Percentiles rank a stretch among this genome's conserved stretches.
Evolutionary conservation across 1,140 invertebrate genomes (phyloP).

Genomic region (Paralvinella palmiformis): DNA sequence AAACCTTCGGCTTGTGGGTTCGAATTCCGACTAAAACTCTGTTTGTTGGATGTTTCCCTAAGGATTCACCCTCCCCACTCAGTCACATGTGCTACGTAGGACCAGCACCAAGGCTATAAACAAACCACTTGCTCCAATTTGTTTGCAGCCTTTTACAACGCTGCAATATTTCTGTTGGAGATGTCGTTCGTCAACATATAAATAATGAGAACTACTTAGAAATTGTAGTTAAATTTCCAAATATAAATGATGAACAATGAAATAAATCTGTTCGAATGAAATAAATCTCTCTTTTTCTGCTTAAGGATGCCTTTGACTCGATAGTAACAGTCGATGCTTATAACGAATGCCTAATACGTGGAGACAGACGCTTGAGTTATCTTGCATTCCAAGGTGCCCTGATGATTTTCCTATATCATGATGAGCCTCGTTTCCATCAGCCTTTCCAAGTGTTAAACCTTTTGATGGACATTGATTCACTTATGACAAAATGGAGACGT

Average conservation of each 20-base stretch:
- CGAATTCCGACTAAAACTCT: no score
- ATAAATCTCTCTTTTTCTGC: not conserved
- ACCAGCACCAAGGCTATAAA: no score
- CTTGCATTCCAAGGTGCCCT: slow-evolving; percentile 89
- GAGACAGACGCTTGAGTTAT: slow-evolving; percentile 85
- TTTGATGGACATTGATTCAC: slow-evolving; percentile 95
- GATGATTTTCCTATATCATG: slow-evolving; percentile 94
- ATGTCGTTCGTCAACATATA: not conserved
- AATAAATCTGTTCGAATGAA: not conserved
- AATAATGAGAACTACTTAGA: not conserved
- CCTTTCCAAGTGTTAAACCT: slow-evolving; percentile 89
- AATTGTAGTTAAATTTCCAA: not conserved
- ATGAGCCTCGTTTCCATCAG: slow-evolving; percentile 93
- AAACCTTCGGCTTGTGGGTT: no score
- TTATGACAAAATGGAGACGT: slow-evolving; percentile 99
- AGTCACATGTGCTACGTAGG: no score
- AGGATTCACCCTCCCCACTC: no score
- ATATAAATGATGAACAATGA: not conserved
- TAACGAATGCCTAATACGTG: slow-evolving; percentile 55
- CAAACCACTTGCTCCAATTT: no score
- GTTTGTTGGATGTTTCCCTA: no score
- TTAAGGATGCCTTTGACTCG: slow-evolving; percentile 72
- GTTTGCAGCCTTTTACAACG: no score
- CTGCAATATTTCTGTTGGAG: not conserved
- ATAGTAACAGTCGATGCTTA: slow-evolving; percentile 80